Percentiles rank a stretch among this genome's conserved stretches.
phyloP scores from a whole-genome alignment of 1,140 invertebrate species.

The Drosophila tani region DNA sequence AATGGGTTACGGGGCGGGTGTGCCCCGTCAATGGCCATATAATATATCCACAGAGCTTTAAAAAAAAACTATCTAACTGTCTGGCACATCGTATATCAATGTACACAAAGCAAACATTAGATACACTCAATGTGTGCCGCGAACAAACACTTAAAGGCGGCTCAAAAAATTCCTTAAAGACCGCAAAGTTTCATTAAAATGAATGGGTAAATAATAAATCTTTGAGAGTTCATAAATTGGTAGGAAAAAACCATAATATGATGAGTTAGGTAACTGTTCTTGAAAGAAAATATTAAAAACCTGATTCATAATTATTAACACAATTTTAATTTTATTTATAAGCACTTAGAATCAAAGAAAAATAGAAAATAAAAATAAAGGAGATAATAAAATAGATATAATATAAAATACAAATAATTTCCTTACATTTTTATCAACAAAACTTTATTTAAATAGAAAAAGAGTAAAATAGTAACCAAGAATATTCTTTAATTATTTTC shows the following conservation, averaged over 20 bases:
- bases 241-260: not conserved
- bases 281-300: not conserved
- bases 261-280: not conserved
- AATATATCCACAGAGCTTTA: slow-evolving; percentile 17
- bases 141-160: slow-evolving; percentile 22
- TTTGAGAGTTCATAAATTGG: not conserved
- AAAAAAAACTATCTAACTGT: slow-evolving; percentile 14
- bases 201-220: slow-evolving; percentile 13
- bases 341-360: not conserved
- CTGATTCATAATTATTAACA: accelerated
- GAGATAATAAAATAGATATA: too few relatives aligned
- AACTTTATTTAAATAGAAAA: not conserved
- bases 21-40: slow-evolving; percentile 42
- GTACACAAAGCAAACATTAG: slow-evolving; percentile 13
- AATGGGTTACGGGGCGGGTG: slow-evolving; percentile 52
- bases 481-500: not conserved
- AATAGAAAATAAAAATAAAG: not conserved
- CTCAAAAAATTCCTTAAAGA: slow-evolving; percentile 19
- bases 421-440: not conserved
- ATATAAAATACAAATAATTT: not conserved
- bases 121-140: not conserved
- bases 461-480: not conserved
- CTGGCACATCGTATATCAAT: slow-evolving; percentile 25
- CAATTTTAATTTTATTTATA: not conserved
- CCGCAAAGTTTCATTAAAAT: slow-evolving; percentile 14